A percentile compares a stretch with the other conserved stretches of the same genome.
phyloP scores from a whole-genome alignment of 1,140 invertebrate species.

The Melanaphis sacchari region DNA sequence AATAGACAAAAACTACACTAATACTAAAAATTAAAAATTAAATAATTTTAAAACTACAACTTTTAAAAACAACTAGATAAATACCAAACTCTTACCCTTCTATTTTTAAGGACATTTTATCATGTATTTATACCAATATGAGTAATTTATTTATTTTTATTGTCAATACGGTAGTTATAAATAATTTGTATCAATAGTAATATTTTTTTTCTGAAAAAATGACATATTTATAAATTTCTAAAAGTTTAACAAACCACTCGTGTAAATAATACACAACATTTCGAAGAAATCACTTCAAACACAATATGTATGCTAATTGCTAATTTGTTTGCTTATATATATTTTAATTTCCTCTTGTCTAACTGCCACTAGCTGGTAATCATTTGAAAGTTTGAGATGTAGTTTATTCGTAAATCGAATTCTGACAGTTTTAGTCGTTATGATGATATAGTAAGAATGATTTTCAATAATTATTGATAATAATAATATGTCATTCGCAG shows the following conservation, averaged over 20 bases:
- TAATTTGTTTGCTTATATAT: neutral
- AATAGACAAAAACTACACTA: neutral
- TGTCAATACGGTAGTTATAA: neutral
- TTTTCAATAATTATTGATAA: neutral
- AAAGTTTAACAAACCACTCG: neutral
- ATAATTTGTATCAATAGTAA: neutral
- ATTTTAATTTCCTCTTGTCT: neutral
- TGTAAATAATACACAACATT: neutral
- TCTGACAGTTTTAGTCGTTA: neutral
- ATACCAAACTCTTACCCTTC: neutral
- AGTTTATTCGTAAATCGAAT: neutral
- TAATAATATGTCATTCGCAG: neutral
- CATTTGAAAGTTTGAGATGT: neutral
- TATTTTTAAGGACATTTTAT: neutral
- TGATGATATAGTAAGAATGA: neutral
- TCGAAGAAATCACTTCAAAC: neutral
- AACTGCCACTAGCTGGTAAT: neutral
- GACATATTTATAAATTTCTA: neutral
- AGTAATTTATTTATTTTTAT: neutral
- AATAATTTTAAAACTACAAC: neutral
- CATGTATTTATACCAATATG: too few species aligned
- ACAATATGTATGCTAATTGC: neutral
- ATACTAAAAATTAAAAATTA: neutral
- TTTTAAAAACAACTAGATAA: neutral
- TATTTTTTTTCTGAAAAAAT: too few species aligned